Conservation (phyloP, 2,797 vertebrate genomes). For the Spea hammondii region DNA sequence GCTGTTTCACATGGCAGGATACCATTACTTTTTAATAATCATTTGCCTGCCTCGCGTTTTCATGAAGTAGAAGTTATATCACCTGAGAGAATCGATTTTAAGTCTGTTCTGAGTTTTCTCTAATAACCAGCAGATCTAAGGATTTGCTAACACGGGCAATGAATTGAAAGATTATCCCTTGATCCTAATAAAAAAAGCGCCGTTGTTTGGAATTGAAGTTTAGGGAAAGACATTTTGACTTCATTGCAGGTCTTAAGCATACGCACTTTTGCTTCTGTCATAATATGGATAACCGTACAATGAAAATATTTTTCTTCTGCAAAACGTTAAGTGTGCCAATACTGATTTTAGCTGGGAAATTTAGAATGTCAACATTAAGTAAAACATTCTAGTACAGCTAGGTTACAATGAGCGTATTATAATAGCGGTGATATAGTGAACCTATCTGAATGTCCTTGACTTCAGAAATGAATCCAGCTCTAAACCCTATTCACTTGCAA, state of each 20-base stretch:
- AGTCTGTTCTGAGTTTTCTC: slow-evolving; percentile 54
- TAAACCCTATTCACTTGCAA: background rate
- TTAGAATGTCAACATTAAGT: background rate
- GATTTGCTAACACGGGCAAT: slow-evolving; percentile 54
- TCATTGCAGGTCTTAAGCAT: slow-evolving; percentile 49
- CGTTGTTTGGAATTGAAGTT: slow-evolving; percentile 51
- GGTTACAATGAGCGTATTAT: slow-evolving; percentile 14
- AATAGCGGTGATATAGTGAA: slow-evolving; percentile 8
- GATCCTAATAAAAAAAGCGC: slow-evolving; percentile 48
- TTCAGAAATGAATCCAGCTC: background rate
- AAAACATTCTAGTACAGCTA: slow-evolving; percentile 6
- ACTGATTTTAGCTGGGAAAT: background rate
- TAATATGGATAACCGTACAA: slow-evolving; percentile 49
- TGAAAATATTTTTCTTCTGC: slow-evolving; percentile 45
- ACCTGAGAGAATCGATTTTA: slow-evolving; percentile 54
- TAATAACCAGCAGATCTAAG: slow-evolving; percentile 53
- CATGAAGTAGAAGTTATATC: slow-evolving; percentile 51
- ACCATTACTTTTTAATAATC: slow-evolving; percentile 54
- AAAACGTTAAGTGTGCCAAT: background rate
- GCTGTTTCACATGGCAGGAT: slow-evolving; percentile 50
- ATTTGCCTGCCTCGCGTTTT: slow-evolving; percentile 51
- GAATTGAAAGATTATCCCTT: slow-evolving; percentile 52
- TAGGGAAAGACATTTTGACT: slow-evolving; percentile 52
- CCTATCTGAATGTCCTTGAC: slow-evolving; percentile 1
- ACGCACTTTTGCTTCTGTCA: slow-evolving; percentile 39